Percentiles rank a stretch among this genome's conserved stretches.
Evolutionary conservation across 2,797 vertebrate species (phyloP).

Genomic region (Enteromius viviparus): DNA sequence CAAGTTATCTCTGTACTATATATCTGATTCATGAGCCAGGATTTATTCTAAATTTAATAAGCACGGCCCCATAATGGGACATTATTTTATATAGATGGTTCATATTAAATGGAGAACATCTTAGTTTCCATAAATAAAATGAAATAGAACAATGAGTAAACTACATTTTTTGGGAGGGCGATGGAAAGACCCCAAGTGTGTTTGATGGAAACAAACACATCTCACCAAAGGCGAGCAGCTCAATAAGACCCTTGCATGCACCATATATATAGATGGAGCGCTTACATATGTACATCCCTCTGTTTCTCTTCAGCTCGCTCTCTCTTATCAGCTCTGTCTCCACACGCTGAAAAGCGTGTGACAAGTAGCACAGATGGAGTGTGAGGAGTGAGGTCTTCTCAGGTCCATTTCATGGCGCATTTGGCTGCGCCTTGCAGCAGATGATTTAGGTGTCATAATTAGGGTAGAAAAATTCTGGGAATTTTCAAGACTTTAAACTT

Average conservation of each 20-base stretch:
- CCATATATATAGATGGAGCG: conserved; percentile 44
- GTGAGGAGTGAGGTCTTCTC: conserved; percentile 60
- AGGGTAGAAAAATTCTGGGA: too few relatives aligned
- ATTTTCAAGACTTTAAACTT: too few relatives aligned
- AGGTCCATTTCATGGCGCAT: conserved; percentile 61
- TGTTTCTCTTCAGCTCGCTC: conserved; percentile 52
- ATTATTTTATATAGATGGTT: background rate
- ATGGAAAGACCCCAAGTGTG: background rate
- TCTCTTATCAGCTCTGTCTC: conserved; percentile 55
- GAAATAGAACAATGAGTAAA: background rate
- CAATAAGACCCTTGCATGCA: conserved; percentile 22
- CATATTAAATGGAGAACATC: conserved; percentile 6
- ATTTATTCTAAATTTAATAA: conserved; percentile 26
- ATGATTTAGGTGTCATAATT: conserved; percentile 56
- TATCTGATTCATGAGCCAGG: conserved; percentile 16
- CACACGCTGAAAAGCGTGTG: conserved; percentile 50
- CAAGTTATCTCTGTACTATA: conserved; percentile 30
- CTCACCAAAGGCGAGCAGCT: background rate
- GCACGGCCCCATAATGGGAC: background rate
- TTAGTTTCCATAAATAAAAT: background rate
- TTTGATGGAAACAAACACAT: conserved; percentile 14
- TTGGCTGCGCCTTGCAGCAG: conserved; percentile 59
- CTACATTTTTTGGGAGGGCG: background rate
- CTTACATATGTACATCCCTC: conserved; percentile 60
- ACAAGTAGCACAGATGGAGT: conserved; percentile 61